Percentiles rank a stretch among this genome's conserved stretches.
Evolutionary conservation across 2,888 invertebrate genomes (phyloP).

Genomic region (Dicyrtoma fusca): DNA sequence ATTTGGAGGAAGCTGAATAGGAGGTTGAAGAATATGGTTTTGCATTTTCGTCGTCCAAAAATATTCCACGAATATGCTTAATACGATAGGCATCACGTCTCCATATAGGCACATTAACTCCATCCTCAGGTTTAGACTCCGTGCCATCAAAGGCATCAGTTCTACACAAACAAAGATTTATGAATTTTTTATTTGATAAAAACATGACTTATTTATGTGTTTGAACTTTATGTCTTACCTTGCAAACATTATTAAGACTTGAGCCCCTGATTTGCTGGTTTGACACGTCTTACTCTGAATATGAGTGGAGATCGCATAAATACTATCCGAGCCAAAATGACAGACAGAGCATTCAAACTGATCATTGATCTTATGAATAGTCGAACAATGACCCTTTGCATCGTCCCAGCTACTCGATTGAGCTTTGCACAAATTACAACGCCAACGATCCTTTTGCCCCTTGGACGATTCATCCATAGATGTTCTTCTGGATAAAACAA

Average conservation of each 20-base stretch:
- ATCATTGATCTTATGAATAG: constrained; percentile 68
- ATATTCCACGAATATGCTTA: constrained; percentile 67
- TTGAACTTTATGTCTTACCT: constrained; percentile 61
- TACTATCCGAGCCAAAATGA: constrained; percentile 60
- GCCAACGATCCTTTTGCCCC: constrained; percentile 64
- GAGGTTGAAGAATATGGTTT: neutral
- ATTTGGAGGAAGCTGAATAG: neutral
- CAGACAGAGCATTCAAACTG: constrained; percentile 76
- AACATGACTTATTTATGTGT: neutral
- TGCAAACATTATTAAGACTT: constrained; percentile 62
- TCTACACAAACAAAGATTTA: constrained; percentile 30
- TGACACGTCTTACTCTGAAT: constrained; percentile 22
- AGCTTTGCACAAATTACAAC: constrained; percentile 71
- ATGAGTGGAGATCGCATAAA: constrained; percentile 40
- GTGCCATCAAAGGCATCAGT: constrained; percentile 57
- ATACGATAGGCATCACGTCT: constrained; percentile 65
- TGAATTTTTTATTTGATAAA: neutral
- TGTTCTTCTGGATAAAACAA: constrained; percentile 35
- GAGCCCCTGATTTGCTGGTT: constrained; percentile 58
- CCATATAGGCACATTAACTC: constrained; percentile 64
- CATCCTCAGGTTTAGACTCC: constrained; percentile 42
- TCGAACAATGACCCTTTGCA: constrained; percentile 66
- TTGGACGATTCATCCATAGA: constrained; percentile 44
- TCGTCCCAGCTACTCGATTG: constrained; percentile 67
- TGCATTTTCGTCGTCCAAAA: constrained; percentile 58